Conservation (phyloP, 2,888 invertebrate species). For the Leistus spinibarbis region DNA sequence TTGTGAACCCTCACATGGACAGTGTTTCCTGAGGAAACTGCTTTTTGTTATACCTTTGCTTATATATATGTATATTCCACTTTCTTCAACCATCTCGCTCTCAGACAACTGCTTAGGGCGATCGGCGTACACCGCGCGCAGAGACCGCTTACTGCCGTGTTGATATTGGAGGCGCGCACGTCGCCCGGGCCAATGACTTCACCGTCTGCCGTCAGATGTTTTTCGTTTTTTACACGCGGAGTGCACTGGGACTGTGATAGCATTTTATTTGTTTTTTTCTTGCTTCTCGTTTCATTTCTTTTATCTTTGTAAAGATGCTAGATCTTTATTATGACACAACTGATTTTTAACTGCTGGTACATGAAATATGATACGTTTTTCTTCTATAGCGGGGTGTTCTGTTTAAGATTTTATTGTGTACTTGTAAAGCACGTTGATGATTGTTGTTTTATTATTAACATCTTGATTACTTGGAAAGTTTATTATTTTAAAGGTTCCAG, state of each 20-base stretch:
- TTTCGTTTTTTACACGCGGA: slow-evolving; percentile 14
- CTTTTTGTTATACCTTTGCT: slow-evolving; percentile 9
- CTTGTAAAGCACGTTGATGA: not conserved
- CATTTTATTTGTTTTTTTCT: not conserved
- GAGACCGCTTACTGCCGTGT: slow-evolving; percentile 1
- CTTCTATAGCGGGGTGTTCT: not conserved
- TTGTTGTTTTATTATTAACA: not conserved
- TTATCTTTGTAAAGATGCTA: not conserved
- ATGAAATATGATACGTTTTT: not conserved
- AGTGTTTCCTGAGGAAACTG: slow-evolving; percentile 25
- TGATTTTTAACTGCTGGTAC: not conserved
- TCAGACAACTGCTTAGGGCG: not conserved
- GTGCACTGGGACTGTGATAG: not conserved
- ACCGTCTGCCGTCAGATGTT: slow-evolving; percentile 21
- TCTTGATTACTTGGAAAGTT: not conserved
- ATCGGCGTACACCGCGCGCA: not conserved
- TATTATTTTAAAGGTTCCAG: not conserved
- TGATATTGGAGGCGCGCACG: slow-evolving; percentile 11
- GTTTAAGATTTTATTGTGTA: not conserved
- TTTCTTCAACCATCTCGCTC: slow-evolving; percentile 1
- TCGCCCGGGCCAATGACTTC: slow-evolving; percentile 20
- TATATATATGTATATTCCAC: not conserved
- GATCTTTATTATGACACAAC: slow-evolving; percentile 4
- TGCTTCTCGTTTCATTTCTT: slow-evolving; percentile 1
- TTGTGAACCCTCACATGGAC: not conserved